phyloP scores from a whole-genome alignment of 2,888 invertebrate species.

The Tenthredo amoena region DNA sequence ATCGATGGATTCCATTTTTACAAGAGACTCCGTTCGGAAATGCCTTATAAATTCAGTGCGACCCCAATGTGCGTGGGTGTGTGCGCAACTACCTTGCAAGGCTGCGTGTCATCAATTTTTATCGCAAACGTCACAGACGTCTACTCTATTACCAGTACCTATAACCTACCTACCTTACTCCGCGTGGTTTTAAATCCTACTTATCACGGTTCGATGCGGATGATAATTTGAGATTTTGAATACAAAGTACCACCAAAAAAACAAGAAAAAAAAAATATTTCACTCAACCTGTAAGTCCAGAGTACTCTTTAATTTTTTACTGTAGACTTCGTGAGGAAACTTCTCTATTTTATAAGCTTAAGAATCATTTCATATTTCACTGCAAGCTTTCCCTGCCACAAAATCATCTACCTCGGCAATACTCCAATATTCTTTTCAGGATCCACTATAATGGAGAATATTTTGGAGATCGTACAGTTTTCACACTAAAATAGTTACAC shows the following conservation, averaged over 20 bases:
- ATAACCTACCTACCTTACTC: neutral
- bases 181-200: slow-evolving; percentile 11
- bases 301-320: neutral
- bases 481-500: no score
- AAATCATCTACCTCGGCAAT: neutral
- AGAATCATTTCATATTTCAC: neutral
- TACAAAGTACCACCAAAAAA: neutral
- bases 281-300: neutral
- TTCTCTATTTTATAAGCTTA: neutral
- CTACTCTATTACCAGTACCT: slow-evolving; percentile 17
- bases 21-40: slow-evolving; percentile 29
- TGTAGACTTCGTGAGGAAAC: neutral
- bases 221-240: slow-evolving; percentile 12
- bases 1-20: slow-evolving; percentile 41
- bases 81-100: slow-evolving; percentile 24
- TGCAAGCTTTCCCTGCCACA: neutral
- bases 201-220: slow-evolving; percentile 14
- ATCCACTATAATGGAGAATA: no score
- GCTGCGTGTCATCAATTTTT: slow-evolving; percentile 33
- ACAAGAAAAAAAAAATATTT: neutral
- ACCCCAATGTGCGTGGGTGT: slow-evolving; percentile 16
- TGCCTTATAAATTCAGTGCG: slow-evolving; percentile 35
- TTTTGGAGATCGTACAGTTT: no score
- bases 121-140: slow-evolving; percentile 21
- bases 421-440: neutral